Base-by-base conservation (phyloP, 2,888 invertebrate species). In the Maniola hyperantus region DNA sequence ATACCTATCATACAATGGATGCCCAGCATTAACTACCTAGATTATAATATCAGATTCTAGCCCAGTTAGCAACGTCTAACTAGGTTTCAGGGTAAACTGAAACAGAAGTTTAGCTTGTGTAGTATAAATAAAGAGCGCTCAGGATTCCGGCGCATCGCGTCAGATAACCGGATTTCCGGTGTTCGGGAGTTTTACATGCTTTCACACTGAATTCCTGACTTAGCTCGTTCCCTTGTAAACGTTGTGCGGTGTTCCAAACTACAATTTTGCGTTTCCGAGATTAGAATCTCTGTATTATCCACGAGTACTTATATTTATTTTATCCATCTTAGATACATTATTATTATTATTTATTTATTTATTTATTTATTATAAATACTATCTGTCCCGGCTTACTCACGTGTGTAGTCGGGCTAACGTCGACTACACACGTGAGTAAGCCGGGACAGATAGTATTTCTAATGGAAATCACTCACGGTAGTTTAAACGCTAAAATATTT, bases 121-220 rank as follows among this genome's bases (percentile, higher is more conserved):
- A 36, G 39, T 61, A 34, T 61, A 50, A 61, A 61, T 51, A 61
- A 48, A 39, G 61, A 36, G 36, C 20, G 36, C 36, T 60, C 48
- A 20, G 34, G 18, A 59, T 44, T 26, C 44, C 26, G 4, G n/a
- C n/a, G 59, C 48, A 46, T 46, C 26, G 59, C 59, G 46, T 59
- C 59, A 46, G 59, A 59, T 46, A 59, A 59, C 59, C 48, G 46
- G 59, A 48, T 59, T 60, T 36, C 60, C 60, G 46, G 46, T 50
- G 18, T 36, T n/a, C 20, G 61, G 61, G 61, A 61, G 20, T 61
- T 61, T 61, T 61, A 20, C 61, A 39, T 18, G 57, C 57, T 57
- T 57, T 42, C 39, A 57, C 57, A 51, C 50, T 20, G 51, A 36
- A 61, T 61, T 61, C 34, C 50, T 39, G 48, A 61, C 34, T 11